Evolutionary conservation across 2,113 vertebrate species (phyloP).

Genomic region (Gallinago paraguaiae): DNA sequence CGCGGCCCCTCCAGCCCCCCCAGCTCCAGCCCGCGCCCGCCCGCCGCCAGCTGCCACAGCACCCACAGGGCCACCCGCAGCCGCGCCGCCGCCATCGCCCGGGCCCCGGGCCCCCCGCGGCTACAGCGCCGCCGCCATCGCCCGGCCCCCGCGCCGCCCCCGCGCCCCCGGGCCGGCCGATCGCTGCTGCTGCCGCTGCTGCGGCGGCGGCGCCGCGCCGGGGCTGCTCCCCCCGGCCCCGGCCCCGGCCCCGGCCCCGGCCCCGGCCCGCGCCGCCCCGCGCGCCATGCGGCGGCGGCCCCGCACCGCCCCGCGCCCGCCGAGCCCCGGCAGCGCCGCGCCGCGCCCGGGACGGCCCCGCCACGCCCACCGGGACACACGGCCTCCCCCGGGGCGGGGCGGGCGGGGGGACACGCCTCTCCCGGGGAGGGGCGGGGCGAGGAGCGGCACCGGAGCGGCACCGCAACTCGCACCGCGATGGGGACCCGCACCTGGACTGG

Average conservation of each 20-base stretch:
- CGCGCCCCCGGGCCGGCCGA: neutral
- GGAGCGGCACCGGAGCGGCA: neutral
- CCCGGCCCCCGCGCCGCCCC: neutral
- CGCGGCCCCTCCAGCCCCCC: constrained; percentile 87
- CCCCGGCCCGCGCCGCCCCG: neutral
- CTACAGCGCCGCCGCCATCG: constrained; percentile 39
- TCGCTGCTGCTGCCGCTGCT: neutral
- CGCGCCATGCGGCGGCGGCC: neutral
- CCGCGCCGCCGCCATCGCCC: constrained; percentile 44
- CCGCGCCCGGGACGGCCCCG: neutral
- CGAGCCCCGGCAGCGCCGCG: neutral
- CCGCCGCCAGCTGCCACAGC: constrained; percentile 81
- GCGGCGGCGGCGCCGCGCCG: constrained; percentile 2
- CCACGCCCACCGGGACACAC: neutral
- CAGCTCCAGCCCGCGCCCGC: constrained; percentile 84
- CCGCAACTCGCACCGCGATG: neutral
- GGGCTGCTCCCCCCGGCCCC: neutral
- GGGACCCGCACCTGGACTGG: neutral
- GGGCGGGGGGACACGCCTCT: neutral
- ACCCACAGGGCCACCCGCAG: constrained; percentile 56
- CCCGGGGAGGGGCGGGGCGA: neutral
- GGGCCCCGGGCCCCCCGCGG: neutral
- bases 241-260: neutral
- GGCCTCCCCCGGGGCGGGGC: neutral
- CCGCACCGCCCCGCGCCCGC: neutral